Evolutionary conservation across 2,888 invertebrate genomes (phyloP).

Genomic region (Volucella bombylans): DNA sequence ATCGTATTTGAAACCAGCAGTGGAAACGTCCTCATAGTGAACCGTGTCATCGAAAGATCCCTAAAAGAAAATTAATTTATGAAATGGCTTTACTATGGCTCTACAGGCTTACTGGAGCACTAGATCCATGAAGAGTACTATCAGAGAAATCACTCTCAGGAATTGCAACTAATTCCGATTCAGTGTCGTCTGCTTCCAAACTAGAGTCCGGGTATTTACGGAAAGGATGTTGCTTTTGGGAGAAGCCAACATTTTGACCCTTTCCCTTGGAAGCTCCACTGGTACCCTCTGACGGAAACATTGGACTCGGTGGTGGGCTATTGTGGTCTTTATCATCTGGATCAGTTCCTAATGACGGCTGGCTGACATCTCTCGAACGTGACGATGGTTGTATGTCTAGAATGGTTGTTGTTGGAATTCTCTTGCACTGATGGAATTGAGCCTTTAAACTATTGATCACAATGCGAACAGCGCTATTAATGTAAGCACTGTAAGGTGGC

Average conservation of each 20-base stretch:
- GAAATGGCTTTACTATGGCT: not conserved
- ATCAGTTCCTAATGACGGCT: constrained; percentile 89
- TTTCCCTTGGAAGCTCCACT: constrained; percentile 82
- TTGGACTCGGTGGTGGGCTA: constrained; percentile 86
- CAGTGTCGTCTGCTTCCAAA: constrained; percentile 91
- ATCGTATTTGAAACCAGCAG: constrained; percentile 82
- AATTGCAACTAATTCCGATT: constrained; percentile 94
- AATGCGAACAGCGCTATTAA: constrained; percentile 92
- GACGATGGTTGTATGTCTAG: constrained; percentile 87
- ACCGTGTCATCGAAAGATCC: constrained; percentile 88
- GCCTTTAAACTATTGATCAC: constrained; percentile 95
- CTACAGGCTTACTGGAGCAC: constrained; percentile 84
- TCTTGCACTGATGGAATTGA: constrained; percentile 94
- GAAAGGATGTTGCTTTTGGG: constrained; percentile 86
- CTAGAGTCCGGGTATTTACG: constrained; percentile 84
- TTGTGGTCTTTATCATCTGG: constrained; percentile 84
- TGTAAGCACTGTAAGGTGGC: constrained; percentile 87
- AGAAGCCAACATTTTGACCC: constrained; percentile 84
- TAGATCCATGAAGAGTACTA: constrained; percentile 91
- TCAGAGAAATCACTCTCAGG: constrained; percentile 95
- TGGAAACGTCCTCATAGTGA: constrained; percentile 84
- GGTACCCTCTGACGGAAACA: constrained; percentile 85
- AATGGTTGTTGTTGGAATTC: constrained; percentile 90
- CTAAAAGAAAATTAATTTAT: constrained; percentile 79
- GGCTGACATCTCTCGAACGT: constrained; percentile 86